A percentile compares a stretch with the other conserved stretches of the same genome.
phyloP scores from a whole-genome alignment of 2,888 invertebrate genomes.

The Aporophyla nigra region DNA sequence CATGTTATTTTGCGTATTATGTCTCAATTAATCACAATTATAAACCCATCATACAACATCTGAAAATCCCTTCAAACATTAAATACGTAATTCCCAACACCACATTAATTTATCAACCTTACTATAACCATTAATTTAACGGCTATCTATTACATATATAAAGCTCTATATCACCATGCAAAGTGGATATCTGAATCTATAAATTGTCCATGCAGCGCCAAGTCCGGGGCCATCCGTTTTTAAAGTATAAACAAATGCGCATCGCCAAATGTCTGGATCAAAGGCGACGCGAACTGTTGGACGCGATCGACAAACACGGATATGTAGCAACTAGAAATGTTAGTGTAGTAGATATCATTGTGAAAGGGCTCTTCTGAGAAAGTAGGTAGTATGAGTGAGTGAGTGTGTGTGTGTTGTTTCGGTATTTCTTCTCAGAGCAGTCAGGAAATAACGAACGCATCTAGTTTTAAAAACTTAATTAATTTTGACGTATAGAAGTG shows the following conservation, averaged over 20 bases:
- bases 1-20: background rate
- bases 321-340: slow-evolving; percentile 43
- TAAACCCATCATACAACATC: background rate
- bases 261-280: slow-evolving; percentile 67
- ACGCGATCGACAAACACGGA: slow-evolving; percentile 33
- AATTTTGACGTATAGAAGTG: too few species aligned
- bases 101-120: slow-evolving; percentile 27
- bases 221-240: slow-evolving; percentile 65
- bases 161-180: slow-evolving; percentile 31
- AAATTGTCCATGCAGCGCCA: slow-evolving; percentile 44
- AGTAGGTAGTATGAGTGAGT: background rate
- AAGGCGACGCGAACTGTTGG: slow-evolving; percentile 60
- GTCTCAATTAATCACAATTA: slow-evolving; percentile 23
- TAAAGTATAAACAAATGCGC: slow-evolving; percentile 68
- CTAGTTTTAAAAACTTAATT: too few species aligned
- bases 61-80: slow-evolving; percentile 29
- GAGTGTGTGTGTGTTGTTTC: too few species aligned
- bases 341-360: background rate
- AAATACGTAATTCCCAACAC: background rate
- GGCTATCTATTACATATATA: background rate
- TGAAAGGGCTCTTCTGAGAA: background rate
- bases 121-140: slow-evolving; percentile 15
- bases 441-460: too few species aligned
- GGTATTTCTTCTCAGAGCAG: too few species aligned
- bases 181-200: slow-evolving; percentile 48